phyloP scores from a whole-genome alignment of 1,140 invertebrate genomes.

The Samia ricini region DNA sequence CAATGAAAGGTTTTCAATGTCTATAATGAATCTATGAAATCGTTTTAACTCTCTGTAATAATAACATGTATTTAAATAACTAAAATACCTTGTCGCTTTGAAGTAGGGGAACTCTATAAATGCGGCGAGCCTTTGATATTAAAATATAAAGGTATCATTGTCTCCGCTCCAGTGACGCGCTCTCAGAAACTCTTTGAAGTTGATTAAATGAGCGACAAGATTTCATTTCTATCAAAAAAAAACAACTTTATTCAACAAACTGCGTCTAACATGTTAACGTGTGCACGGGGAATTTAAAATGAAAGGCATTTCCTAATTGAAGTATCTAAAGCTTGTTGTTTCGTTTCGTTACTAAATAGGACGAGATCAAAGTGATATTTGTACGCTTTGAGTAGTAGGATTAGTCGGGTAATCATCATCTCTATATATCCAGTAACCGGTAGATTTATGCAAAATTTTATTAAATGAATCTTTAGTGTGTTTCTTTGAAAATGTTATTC shows the following conservation, averaged over 20 bases:
- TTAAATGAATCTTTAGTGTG: background rate
- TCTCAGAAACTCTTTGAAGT: conserved; percentile 72
- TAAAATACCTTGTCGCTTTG: background rate
- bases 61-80: conserved; percentile 1
- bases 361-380: conserved; percentile 62
- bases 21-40: background rate
- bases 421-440: background rate
- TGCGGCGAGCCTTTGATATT: conserved; percentile 62
- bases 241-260: conserved; percentile 62
- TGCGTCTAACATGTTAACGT: conserved; percentile 37
- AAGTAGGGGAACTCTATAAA: conserved; percentile 33
- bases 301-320: conserved; percentile 61
- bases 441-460: background rate
- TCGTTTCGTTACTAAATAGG: conserved; percentile 60
- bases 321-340: conserved; percentile 44
- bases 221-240: conserved; percentile 60
- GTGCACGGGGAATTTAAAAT: conserved; percentile 45
- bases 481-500: background rate
- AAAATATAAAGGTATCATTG: conserved; percentile 70
- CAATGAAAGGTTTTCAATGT: no score
- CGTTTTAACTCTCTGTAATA: background rate
- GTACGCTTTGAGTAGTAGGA: conserved; percentile 62
- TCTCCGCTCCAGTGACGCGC: conserved; percentile 65
- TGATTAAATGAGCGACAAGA: conserved; percentile 65
- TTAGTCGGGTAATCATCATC: conserved; percentile 28